Base-by-base conservation (phyloP, 2,113 vertebrate species). In the Pantherophis guttatus region DNA sequence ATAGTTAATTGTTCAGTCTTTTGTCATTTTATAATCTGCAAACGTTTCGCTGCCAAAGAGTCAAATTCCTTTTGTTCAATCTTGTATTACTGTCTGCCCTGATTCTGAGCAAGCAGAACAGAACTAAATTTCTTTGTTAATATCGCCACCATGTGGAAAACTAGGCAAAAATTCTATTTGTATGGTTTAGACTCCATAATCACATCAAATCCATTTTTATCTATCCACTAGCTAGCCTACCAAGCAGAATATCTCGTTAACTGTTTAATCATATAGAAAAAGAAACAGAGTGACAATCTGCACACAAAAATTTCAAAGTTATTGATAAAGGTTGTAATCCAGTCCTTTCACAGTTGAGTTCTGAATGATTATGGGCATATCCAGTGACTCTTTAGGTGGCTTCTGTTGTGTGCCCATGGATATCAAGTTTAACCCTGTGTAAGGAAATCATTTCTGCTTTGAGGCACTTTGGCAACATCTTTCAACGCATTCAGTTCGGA, bases 91-190 rank as follows among this genome's bases (percentile, higher is more conserved):
- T 33, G 0, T 86, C 44, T 59, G 2, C 5, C 33, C 26, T 53
- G 0, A 11, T 54, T 55, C 17, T 53, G 58, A 53, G 11, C 3
- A 58, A 29, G 26, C n/a, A 12, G 21, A 52, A 53, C 13, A 65
- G 44, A 2, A 39, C n/a, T 33, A 15, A 8, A 62, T 90, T 4
- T 53, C 19, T 86, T 93, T 93, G 92, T 57, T 44, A 62, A 39
- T 57, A 24, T n/a, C 13, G 88, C 92, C 88, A 93, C 55, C 92
- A 33, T 21, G 92, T 93, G 92, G 39, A 3, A 44, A 44, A 44
- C 39, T 44, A 44, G 39, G 15, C 15, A 81, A 81, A 75, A 33
- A 75, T 19, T 75, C 3, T 75, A 19, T 75, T 75, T 33, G 2
- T 15, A 75, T 75, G n/a, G 65, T 75, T 65, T 54, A 54, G 53